A percentile compares a stretch with the other conserved stretches of the same genome.
Conservation (phyloP, 1,140 invertebrate species). For the Nilaparvata lugens region DNA sequence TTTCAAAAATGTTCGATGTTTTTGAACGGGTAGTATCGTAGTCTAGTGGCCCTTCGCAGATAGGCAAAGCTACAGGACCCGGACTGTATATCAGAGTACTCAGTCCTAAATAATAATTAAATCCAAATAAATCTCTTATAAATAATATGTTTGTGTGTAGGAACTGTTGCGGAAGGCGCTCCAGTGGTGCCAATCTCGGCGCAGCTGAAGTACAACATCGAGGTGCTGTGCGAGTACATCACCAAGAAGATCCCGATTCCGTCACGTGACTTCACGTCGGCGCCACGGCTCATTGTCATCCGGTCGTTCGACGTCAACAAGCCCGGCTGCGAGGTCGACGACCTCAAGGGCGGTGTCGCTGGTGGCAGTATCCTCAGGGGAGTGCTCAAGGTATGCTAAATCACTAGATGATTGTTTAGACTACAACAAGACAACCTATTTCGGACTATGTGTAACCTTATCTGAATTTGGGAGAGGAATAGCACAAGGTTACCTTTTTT, state of each 20-base stretch:
- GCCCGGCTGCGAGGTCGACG: slow-evolving; percentile 97
- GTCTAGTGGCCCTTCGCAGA: too few relatives aligned
- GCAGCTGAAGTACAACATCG: slow-evolving; percentile 98
- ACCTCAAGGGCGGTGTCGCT: slow-evolving; percentile 96
- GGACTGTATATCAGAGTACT: too few relatives aligned
- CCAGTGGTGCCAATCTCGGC: slow-evolving; percentile 98
- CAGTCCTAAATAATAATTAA: not conserved
- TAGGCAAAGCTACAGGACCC: too few relatives aligned
- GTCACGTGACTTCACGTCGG: slow-evolving; percentile 84
- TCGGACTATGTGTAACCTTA: too few relatives aligned
- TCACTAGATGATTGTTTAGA: too few relatives aligned
- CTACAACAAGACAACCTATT: too few relatives aligned
- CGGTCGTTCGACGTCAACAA: slow-evolving; percentile 99
- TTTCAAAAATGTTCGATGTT: too few relatives aligned
- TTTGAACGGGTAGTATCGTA: too few relatives aligned
- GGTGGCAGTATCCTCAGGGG: slow-evolving; percentile 96
- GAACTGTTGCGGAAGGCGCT: slow-evolving; percentile 97
- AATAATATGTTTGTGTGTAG: slow-evolving; percentile 33
- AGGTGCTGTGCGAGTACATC: slow-evolving; percentile 96
- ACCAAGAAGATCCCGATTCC: slow-evolving; percentile 97
- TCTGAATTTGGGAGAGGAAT: too few relatives aligned
- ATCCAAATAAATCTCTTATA: not conserved
- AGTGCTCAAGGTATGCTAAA: slow-evolving; percentile 75
- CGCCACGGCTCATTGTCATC: slow-evolving; percentile 96
- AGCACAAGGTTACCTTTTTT: too few relatives aligned